A percentile compares a stretch with the other conserved stretches of the same genome.
phyloP scores from a whole-genome alignment of 1,140 invertebrate genomes.

The Pemphigus obesinymphae region DNA sequence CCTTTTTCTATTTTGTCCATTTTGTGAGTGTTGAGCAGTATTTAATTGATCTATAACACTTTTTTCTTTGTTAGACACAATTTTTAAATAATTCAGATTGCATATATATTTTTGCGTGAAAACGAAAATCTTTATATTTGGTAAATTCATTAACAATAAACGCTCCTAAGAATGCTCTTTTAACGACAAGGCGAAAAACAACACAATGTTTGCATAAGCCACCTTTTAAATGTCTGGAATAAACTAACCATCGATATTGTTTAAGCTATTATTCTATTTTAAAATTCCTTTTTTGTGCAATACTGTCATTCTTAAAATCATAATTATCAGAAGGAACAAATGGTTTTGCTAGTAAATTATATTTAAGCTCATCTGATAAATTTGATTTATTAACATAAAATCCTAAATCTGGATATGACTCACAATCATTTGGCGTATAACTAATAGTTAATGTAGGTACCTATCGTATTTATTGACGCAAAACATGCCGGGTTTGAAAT shows the following conservation, averaged over 20 bases:
- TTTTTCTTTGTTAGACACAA: not conserved
- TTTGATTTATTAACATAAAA: not conserved
- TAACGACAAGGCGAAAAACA: too few relatives aligned
- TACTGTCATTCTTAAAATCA: not conserved
- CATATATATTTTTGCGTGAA: too few relatives aligned
- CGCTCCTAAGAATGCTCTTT: too few relatives aligned
- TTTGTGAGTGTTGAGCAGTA: not conserved
- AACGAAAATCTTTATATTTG: too few relatives aligned
- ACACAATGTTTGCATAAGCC: too few relatives aligned
- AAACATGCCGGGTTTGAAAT: too few relatives aligned
- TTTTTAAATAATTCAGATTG: not conserved
- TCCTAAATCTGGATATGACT: too few relatives aligned
- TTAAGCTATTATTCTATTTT: not conserved
- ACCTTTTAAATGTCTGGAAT: not conserved
- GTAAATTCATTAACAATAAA: not conserved
- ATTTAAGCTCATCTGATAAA: not conserved
- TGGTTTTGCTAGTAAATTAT: not conserved
- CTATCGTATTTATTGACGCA: too few relatives aligned
- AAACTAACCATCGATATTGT: not conserved
- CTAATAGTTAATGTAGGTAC: too few relatives aligned
- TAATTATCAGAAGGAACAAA: not conserved
- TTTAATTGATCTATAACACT: not conserved
- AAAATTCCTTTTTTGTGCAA: not conserved
- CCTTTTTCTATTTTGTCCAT: not conserved
- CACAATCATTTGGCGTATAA: too few relatives aligned